Evolutionary conservation across 1,140 invertebrate genomes (phyloP), one percentile per base, ranked within the genome.

Genomic region (Lasioglossum albipes): DNA sequence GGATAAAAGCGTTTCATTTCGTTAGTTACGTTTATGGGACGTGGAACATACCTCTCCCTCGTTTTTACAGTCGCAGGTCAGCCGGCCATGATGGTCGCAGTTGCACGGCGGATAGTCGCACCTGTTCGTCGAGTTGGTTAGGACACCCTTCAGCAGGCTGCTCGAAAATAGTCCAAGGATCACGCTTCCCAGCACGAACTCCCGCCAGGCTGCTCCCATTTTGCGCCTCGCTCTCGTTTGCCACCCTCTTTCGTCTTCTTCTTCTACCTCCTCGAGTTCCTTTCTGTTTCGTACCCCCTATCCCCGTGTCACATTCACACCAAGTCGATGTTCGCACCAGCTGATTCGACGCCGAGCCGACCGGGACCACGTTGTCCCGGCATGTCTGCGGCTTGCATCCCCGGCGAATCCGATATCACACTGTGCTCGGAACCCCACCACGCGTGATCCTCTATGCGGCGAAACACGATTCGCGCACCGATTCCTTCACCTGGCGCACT

Each of bases 11-110:
- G 36, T 45, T 36, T 36, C 20, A 3, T 20, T 20, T 20, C 10
- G 18, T 72, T 66, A 65, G 45, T 68, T 78, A 79, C 36, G 49
- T 57, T 57, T 73, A 27, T 72, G 45, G 45, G 52, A 27, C 22
- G 27, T 2, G 31, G 36, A 71, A 90, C 92, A 88, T 92, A 95
- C 95, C 91, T 94, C 88, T 77, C 91, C 89, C n/a, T 93, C 90
- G 61, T 88, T 88, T 62, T 94, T 94, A 90, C 95, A 95, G 86
- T 93, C 93, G 90, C 95, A 95, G 87, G 93, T 94, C 67, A 95
- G 91, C 67, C 94, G 91, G 42, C 94, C 94, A 83, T 94, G 94
- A 20, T 92, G 87, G 86, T 95, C 94, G 89, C 95, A 95, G 67
- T 88, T 92, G 87, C 95, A 95, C 27, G 93, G 92, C 89, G 94